Conservation (phyloP, 2,888 invertebrate genomes). For the Hermaeophaga mercurialis region DNA sequence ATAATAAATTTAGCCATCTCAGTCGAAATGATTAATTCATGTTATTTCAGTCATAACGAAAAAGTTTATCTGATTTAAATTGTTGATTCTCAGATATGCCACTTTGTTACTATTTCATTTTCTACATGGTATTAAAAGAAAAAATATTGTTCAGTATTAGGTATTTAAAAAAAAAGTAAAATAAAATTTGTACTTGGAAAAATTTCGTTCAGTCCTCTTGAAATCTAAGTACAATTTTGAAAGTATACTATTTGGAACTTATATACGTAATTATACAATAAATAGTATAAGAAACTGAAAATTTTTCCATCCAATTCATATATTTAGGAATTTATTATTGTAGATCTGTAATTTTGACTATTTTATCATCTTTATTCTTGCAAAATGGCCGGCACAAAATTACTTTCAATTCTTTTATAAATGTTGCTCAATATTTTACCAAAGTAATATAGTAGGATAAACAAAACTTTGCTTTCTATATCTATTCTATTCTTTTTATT, state of each 20-base stretch:
- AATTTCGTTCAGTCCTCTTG: conserved; percentile 6
- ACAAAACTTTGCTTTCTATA: too few relatives aligned
- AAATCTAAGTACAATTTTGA: conserved; percentile 34
- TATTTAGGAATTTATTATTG: conserved; percentile 37
- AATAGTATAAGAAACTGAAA: conserved; percentile 46
- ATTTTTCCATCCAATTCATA: conserved; percentile 52
- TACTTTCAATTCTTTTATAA: background rate
- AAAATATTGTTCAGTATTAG: conserved; percentile 31
- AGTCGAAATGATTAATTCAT: too few relatives aligned
- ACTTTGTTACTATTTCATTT: conserved; percentile 13
- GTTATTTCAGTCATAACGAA: too few relatives aligned
- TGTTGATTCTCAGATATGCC: background rate
- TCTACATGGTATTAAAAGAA: conserved; percentile 13
- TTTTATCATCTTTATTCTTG: conserved; percentile 19
- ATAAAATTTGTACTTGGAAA: conserved; percentile 22
- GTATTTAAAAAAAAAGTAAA: conserved; percentile 14
- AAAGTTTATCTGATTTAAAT: too few relatives aligned
- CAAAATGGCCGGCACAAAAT: conserved; percentile 20
- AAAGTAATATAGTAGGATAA: background rate
- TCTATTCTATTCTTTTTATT: too few relatives aligned
- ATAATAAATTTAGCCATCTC: too few relatives aligned
- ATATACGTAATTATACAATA: conserved; percentile 58
- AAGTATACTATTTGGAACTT: conserved; percentile 55
- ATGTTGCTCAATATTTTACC: conserved; percentile 10
- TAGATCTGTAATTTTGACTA: conserved; percentile 33